Percentiles rank a stretch among this genome's conserved stretches.
phyloP scores from a whole-genome alignment of 23 tunicate genomes.

The Botrylloides violaceus region DNA sequence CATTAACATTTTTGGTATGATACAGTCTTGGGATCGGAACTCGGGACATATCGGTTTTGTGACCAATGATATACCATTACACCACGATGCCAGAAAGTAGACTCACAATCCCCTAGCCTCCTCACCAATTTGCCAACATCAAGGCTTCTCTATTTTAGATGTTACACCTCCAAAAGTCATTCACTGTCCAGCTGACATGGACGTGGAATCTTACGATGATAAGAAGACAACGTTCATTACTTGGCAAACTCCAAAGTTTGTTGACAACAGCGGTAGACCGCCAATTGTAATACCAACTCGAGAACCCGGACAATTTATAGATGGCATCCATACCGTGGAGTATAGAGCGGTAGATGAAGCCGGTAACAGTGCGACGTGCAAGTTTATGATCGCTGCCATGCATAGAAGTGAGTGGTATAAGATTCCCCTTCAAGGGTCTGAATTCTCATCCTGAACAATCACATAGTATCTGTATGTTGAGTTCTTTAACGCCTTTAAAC shows the following conservation, averaged over 20 bases:
- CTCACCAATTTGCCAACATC: no score
- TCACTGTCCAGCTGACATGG: conserved; percentile 57
- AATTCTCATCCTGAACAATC: no score
- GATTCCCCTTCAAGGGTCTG: not conserved
- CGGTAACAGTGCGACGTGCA: conserved; percentile 42
- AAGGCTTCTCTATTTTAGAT: no score
- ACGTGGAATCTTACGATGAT: conserved; percentile 47
- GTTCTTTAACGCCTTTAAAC: no score
- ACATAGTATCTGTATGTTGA: no score
- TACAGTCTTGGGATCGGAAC: no score
- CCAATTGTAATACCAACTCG: conserved; percentile 14
- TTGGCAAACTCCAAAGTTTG: conserved; percentile 56
- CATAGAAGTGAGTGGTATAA: conserved; percentile 36
- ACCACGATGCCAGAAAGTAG: no score
- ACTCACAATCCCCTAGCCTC: no score
- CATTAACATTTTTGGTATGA: no score
- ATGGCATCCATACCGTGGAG: conserved; percentile 53
- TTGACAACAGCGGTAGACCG: conserved; percentile 44
- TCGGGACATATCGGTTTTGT: no score
- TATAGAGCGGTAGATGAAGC: conserved; percentile 41
- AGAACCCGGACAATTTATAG: conserved; percentile 43
- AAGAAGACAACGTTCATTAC: conserved; percentile 39
- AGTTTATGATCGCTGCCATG: conserved; percentile 40
- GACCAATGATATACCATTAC: no score
- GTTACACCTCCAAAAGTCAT: conserved; percentile 39